Percentiles rank a stretch among this genome's conserved stretches.
These are phyloP conservation scores for Mythimna albipuncta DNA, from an alignment of 2,888 invertebrate species.

Conservation along the genomic window DNA sequence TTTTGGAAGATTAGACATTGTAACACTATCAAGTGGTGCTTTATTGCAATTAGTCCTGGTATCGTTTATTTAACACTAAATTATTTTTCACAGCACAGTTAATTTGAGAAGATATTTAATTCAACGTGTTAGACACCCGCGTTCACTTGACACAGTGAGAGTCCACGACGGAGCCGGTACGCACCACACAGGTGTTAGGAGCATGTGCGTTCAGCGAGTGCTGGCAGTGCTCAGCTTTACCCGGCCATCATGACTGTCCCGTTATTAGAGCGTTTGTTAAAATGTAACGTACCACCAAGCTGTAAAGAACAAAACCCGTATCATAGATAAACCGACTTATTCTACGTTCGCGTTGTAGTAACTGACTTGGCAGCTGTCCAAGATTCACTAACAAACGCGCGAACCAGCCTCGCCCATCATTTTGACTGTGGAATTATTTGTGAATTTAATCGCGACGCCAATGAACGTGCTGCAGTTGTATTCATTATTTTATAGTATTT, in stretches of 20 bases:
- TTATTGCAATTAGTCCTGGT: neutral
- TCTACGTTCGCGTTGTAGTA: slow-evolving; percentile 63
- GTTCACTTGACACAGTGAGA: slow-evolving; percentile 17
- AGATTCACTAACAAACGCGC: slow-evolving; percentile 46
- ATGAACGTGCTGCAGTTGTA: slow-evolving; percentile 21
- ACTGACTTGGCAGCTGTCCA: slow-evolving; percentile 74
- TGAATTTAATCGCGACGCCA: slow-evolving; percentile 23
- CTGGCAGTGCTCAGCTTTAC: slow-evolving; percentile 1
- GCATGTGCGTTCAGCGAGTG: slow-evolving; percentile 27
- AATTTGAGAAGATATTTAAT: slow-evolving; percentile 1
- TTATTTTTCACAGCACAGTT: slow-evolving; percentile 23
- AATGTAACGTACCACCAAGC: slow-evolving; percentile 36
- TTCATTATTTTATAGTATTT: slow-evolving; percentile 20
- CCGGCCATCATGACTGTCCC: slow-evolving; percentile 16
- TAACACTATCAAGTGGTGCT: slow-evolving; percentile 8
- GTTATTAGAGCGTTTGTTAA: slow-evolving; percentile 46
- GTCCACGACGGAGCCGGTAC: neutral
- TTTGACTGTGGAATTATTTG: slow-evolving; percentile 35
- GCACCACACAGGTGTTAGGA: slow-evolving; percentile 3
- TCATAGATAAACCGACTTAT: slow-evolving; percentile 60
- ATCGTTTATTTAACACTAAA: neutral
- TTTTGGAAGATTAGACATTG: neutral
- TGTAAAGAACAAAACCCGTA: slow-evolving; percentile 51
- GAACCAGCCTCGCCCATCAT: slow-evolving; percentile 41
- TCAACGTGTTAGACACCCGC: slow-evolving; percentile 15